Evolutionary conservation across 64 coral and sea anemone species (phyloP).

Genomic region (Pocillopora damicornis): DNA sequence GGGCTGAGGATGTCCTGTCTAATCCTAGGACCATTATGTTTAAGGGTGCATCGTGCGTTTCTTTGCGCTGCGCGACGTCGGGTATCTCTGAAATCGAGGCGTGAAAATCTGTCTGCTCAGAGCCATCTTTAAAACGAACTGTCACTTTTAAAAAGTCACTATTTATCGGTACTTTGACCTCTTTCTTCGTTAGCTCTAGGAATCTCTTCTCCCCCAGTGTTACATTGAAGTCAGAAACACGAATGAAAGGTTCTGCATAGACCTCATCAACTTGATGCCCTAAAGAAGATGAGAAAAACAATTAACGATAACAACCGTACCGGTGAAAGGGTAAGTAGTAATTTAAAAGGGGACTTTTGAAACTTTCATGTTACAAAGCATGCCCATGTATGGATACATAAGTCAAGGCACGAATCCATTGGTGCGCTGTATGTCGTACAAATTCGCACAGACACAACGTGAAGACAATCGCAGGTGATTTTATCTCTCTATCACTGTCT

Average conservation of each 20-base stretch:
- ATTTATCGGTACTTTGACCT: neutral
- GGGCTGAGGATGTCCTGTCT: slow-evolving; percentile 68
- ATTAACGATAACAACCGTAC: neutral
- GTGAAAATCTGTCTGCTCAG: slow-evolving; percentile 22
- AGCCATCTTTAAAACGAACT: slow-evolving; percentile 22
- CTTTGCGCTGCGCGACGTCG: slow-evolving; percentile 37
- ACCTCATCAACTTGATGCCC: slow-evolving; percentile 16
- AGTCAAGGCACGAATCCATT: too few species aligned
- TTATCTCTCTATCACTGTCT: too few species aligned
- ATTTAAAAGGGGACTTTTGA: too few species aligned
- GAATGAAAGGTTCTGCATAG: slow-evolving; percentile 30
- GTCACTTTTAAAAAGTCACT: slow-evolving; percentile 58
- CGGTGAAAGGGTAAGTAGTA: neutral
- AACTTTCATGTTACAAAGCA: too few species aligned
- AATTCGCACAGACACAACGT: too few species aligned
- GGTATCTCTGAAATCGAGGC: slow-evolving; percentile 37
- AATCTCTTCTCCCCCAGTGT: slow-evolving; percentile 22
- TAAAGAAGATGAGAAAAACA: neutral
- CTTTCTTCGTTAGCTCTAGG: slow-evolving; percentile 5
- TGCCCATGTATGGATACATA: too few species aligned
- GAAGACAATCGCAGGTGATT: too few species aligned
- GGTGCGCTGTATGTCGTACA: too few species aligned
- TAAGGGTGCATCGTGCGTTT: slow-evolving; percentile 22
- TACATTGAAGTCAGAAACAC: neutral
- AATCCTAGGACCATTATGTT: slow-evolving; percentile 58